phyloP scores from a whole-genome alignment of 2,797 vertebrate genomes.

The Parauchenoglanis ngamensis region DNA sequence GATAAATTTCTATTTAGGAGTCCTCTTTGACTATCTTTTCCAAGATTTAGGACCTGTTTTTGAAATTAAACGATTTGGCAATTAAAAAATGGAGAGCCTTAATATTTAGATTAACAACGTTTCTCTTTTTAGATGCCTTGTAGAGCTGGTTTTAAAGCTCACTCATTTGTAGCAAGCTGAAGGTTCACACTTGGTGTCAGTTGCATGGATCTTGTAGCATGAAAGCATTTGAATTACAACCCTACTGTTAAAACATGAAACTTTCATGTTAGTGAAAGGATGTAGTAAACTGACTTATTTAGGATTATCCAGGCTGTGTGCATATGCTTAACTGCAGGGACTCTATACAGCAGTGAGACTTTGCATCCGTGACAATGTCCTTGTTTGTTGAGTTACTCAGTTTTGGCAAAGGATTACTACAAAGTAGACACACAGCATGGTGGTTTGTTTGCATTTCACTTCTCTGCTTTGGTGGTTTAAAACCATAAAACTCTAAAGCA shows the following conservation, averaged over 20 bases:
- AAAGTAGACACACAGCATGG: neutral
- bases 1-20: neutral
- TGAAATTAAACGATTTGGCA: too few relatives aligned
- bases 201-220: neutral
- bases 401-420: neutral
- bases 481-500: neutral
- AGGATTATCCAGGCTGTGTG: neutral
- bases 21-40: neutral
- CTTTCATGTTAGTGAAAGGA: neutral
- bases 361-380: neutral
- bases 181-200: neutral
- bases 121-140: too few relatives aligned
- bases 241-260: neutral
- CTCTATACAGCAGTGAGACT: neutral
- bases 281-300: neutral
- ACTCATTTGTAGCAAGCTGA: neutral
- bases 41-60: neutral
- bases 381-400: slow-evolving; percentile 3
- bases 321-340: neutral
- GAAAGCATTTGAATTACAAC: neutral
- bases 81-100: too few relatives aligned
- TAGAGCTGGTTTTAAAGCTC: neutral
- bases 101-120: too few relatives aligned
- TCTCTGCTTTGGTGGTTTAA: neutral
- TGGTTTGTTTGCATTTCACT: neutral